phyloP scores from a whole-genome alignment of 2,888 invertebrate genomes.

The Drosophila kuntzei region DNA sequence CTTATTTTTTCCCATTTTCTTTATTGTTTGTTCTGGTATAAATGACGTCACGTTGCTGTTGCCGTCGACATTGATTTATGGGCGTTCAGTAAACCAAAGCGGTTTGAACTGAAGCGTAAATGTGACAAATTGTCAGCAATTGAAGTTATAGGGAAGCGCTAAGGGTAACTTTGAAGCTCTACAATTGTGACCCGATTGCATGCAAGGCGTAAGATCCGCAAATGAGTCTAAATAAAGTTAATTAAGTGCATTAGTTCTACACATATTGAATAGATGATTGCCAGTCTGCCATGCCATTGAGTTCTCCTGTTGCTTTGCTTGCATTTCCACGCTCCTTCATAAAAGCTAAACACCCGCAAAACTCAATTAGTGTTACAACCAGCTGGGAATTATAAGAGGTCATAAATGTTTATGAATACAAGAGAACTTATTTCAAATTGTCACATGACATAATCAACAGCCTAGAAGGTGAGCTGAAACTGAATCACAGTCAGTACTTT shows the following conservation, averaged over 20 bases:
- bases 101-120: slow-evolving; percentile 30
- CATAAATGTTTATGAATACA: slow-evolving; percentile 36
- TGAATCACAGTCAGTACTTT: slow-evolving; percentile 1
- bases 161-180: background rate
- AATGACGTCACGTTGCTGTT: slow-evolving; percentile 57
- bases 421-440: slow-evolving; percentile 8
- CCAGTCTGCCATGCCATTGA: background rate
- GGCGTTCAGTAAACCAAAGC: slow-evolving; percentile 40
- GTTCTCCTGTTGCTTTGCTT: slow-evolving; percentile 8
- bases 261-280: slow-evolving; percentile 14
- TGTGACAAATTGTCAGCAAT: slow-evolving; percentile 39
- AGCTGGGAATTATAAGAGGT: slow-evolving; percentile 29
- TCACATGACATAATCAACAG: slow-evolving; percentile 16
- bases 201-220: slow-evolving; percentile 6
- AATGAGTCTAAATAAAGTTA: slow-evolving; percentile 42
- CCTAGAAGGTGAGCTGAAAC: slow-evolving; percentile 3
- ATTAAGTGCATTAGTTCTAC: slow-evolving; percentile 32
- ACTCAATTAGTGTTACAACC: slow-evolving; percentile 27
- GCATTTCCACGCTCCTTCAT: slow-evolving; percentile 9
- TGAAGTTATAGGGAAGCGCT: background rate
- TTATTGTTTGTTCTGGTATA: slow-evolving; percentile 15
- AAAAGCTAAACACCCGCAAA: background rate
- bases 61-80: slow-evolving; percentile 64
- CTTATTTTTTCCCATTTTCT: background rate
- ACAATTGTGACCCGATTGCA: slow-evolving; percentile 19